A percentile compares a stretch with the other conserved stretches of the same genome.
These are phyloP conservation scores for Anableps anableps DNA, from an alignment of 2,797 vertebrate genomes.

Conservation along the genomic window DNA sequence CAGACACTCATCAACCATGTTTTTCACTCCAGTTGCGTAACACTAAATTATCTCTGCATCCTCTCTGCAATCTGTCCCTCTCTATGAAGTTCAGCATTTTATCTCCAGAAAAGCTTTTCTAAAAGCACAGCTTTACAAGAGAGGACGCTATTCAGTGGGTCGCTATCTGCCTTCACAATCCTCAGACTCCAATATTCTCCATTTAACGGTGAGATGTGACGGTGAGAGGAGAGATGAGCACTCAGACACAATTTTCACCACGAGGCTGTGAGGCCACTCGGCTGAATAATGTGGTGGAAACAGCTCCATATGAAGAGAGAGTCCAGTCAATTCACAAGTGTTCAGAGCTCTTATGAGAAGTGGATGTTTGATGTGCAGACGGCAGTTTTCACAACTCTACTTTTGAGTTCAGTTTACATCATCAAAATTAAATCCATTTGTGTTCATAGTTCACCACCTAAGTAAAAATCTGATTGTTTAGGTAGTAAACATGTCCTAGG, in stretches of 20 bases:
- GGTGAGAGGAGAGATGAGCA: conserved; percentile 31
- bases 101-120: conserved; percentile 1
- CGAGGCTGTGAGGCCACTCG: conserved; percentile 14
- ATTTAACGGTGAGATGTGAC: conserved; percentile 1
- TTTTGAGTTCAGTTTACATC: no score
- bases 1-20: not conserved
- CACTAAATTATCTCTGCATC: not conserved
- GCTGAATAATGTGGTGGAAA: conserved; percentile 41
- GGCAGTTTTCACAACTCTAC: conserved; percentile 19
- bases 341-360: conserved; percentile 32
- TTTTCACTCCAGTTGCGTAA: conserved; percentile 10
- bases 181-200: conserved; percentile 8
- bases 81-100: conserved; percentile 7
- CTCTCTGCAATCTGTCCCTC: not conserved
- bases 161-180: conserved; percentile 5
- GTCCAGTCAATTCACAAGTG: conserved; percentile 23
- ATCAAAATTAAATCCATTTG: no score
- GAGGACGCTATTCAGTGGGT: not conserved
- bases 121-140: conserved; percentile 4
- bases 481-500: no score
- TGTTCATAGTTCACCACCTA: no score
- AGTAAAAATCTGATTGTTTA: no score
- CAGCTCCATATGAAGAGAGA: conserved; percentile 11
- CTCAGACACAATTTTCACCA: conserved; percentile 30
- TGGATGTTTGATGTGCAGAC: conserved; percentile 21